Base-by-base conservation (phyloP, 2,888 invertebrate genomes). In the Dicyrtoma fusca region DNA sequence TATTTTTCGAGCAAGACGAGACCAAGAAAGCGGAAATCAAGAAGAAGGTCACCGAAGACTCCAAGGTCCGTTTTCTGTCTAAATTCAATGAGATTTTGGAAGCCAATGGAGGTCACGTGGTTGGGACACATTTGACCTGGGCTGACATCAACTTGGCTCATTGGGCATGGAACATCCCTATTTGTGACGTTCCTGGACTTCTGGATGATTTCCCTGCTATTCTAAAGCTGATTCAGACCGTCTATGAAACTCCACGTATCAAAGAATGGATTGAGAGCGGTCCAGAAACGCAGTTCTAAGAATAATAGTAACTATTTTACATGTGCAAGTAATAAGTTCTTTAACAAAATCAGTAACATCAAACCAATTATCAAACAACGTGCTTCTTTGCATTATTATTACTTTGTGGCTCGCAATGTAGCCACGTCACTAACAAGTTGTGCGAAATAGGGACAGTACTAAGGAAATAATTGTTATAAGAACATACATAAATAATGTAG, bases 131-230 rank as follows among this genome's bases (percentile, higher is more conserved):
- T 14, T 8, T 69, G 6, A 53, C 73, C 10, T 75, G 71, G 71
- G 75, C 74, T 11, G 77, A 77, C 55, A 66, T 71, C 8, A 68
- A 59, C 26, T 74, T 73, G 57, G 25, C 69, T 0, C 59, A 75
- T 6, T 44, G 14, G 6, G n/a, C 42, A 1, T n/a, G 25, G 4
- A 61, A 44, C 11, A 34, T 34, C 34, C 4, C 34, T 34, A 8
- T n/a, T n/a, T n/a, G 34, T 34, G 34, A 34, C 34, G 4, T 34
- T 34, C 34, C 34, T 34, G n/a, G n/a, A n/a, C 34, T 34, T 5
- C 8, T 34, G 34, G 34, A 34, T 34, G 61, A 17, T n/a, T 61
- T 19, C 19, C 61, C 61, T 4, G 5, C 14, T 3, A 21, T 61
- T n/a, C 44, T 42, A 14, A 26, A 42, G 3, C 42, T 44, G 8